A percentile compares a stretch with the other conserved stretches of the same genome.
phyloP scores from a whole-genome alignment of 2,888 invertebrate genomes.

The Tineola bisselliella region DNA sequence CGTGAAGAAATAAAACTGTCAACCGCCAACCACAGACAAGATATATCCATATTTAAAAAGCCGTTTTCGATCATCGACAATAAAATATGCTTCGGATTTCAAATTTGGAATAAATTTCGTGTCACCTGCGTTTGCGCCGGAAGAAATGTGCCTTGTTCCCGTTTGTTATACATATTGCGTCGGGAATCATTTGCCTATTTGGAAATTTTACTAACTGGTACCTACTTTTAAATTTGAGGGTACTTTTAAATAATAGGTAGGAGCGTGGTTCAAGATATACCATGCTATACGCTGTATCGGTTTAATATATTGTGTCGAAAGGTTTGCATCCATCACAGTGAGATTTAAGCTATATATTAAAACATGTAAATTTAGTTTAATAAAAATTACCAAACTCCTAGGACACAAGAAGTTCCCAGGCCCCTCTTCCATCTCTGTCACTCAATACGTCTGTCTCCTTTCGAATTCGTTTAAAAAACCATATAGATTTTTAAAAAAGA shows the following conservation, averaged over 20 bases:
- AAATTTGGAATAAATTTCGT: constrained; percentile 67
- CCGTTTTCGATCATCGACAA: constrained; percentile 60
- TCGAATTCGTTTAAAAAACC: constrained; percentile 42
- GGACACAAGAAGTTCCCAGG: background rate
- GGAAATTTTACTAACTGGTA: background rate
- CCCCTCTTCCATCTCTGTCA: constrained; percentile 23
- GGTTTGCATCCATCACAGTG: too few relatives aligned
- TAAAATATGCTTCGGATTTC: constrained; percentile 65
- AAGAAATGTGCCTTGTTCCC: constrained; percentile 37
- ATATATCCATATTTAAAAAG: constrained; percentile 65
- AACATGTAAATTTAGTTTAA: too few relatives aligned
- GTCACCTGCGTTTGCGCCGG: constrained; percentile 65
- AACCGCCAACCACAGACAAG: constrained; percentile 49
- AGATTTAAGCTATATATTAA: too few relatives aligned
- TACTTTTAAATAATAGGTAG: too few relatives aligned
- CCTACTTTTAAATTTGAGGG: background rate
- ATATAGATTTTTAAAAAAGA: constrained; percentile 44
- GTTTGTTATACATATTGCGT: background rate
- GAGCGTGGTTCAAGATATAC: too few relatives aligned
- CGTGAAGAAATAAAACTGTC: constrained; percentile 66
- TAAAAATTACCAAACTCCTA: too few relatives aligned
- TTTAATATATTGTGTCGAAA: too few relatives aligned
- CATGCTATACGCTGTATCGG: too few relatives aligned
- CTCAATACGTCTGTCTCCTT: constrained; percentile 29
- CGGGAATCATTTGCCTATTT: background rate